Evolutionary conservation across 2,888 invertebrate species (phyloP), one percentile per base, ranked within the genome.

Genomic region (Ceriagrion tenellum): DNA sequence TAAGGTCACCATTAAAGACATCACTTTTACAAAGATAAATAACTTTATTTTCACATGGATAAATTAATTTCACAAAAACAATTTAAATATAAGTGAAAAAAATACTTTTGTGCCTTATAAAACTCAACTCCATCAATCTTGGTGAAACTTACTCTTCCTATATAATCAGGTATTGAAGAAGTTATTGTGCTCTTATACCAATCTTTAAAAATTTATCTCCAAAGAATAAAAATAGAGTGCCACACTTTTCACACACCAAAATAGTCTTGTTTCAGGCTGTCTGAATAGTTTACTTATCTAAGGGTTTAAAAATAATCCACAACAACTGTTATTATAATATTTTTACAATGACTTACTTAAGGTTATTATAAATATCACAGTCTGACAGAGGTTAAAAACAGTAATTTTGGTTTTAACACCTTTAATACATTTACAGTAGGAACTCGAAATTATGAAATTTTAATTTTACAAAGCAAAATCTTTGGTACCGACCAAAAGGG

Each of bases 331-430:
- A 69, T 47, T 63, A 69, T n/a, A 93, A n/a, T 93, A 47, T 47
- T 93, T 93, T 69, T 69, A 91, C 91, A 91, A 91, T 91, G 69
- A 69, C 47, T 74, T 93, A 69, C 47, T 74, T 93, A 93, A 55
- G 55, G 69, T 47, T 93, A 93, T 93, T 47, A 93, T 93, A 93
- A 93, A 93, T 93, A 93, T 93, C 93, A 93, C 93, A 93, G 93
- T 69, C 63, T 93, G 69, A 93, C 40, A 40, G 47, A 93, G 93
- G 93, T 74, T 93, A 69, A 47, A 47, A n/a, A 69, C 47, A 81
- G 81, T 55, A 59, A 59, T 91, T 59, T 91, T 30, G 59, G 20
- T 10, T 35, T 47, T 35, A 59, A 59, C 18, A 91, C 56, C 56
- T 18, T 23, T 55, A n/a, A n/a, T n/a, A n/a, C n/a, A n/a, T n/a